phyloP scores from a whole-genome alignment of 2,888 invertebrate genomes.

The Rotaria sp. region DNA sequence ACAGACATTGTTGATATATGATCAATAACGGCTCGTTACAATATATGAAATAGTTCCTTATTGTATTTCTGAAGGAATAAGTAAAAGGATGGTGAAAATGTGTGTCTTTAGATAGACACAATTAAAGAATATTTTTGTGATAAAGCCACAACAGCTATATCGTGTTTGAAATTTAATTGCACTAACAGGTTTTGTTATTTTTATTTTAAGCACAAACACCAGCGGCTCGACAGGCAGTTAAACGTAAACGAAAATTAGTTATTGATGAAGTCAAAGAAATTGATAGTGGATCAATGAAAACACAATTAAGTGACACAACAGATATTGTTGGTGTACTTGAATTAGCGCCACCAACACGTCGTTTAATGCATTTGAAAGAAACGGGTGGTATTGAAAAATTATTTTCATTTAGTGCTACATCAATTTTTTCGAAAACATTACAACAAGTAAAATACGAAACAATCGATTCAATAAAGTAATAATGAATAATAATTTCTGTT shows the following conservation, averaged over 20 bases:
- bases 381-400: conserved; percentile 93
- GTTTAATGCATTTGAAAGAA: conserved; percentile 98
- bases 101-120: too few relatives aligned
- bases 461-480: too few relatives aligned
- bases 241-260: conserved; percentile 82
- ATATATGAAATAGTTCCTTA: too few relatives aligned
- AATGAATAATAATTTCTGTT: too few relatives aligned
- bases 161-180: too few relatives aligned
- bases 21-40: too few relatives aligned
- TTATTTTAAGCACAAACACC: neutral
- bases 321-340: conserved; percentile 90
- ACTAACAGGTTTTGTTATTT: too few relatives aligned
- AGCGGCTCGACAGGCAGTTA: conserved; percentile 58
- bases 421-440: conserved; percentile 7
- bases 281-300: conserved; percentile 97
- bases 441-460: neutral
- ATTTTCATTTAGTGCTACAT: conserved; percentile 68
- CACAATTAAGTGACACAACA: conserved; percentile 87
- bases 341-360: conserved; percentile 89
- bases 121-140: too few relatives aligned
- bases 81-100: neutral
- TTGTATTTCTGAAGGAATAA: too few relatives aligned
- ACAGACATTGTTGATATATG: too few relatives aligned
- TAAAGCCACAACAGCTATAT: too few relatives aligned
- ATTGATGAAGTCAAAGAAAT: conserved; percentile 98